Percentiles rank a stretch among this genome's conserved stretches.
Evolutionary conservation across 1,140 invertebrate genomes (phyloP).

Genomic region (Xylocopa sonorina): DNA sequence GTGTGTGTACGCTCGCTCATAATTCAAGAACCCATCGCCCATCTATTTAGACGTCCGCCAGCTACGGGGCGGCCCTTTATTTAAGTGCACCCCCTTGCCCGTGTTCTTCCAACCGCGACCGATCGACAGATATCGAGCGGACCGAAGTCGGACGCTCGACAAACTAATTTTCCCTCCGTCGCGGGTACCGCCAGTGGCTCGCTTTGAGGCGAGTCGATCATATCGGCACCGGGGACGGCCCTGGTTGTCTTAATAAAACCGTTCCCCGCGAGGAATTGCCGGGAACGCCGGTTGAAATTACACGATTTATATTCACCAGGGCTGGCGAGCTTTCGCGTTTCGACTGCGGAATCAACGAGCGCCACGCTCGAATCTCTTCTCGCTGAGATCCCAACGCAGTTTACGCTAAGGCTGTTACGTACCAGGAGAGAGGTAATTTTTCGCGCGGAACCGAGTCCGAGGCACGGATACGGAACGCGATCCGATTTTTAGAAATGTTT

Average conservation of each 20-base stretch:
- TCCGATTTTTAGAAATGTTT: too few species aligned
- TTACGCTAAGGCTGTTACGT: too few species aligned
- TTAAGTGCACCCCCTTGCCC: conserved; percentile 64
- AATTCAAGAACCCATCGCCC: conserved; percentile 76
- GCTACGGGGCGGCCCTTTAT: conserved; percentile 70
- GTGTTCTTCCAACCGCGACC: conserved; percentile 75
- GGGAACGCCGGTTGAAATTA: not conserved
- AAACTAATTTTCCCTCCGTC: conserved; percentile 34
- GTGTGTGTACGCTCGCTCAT: conserved; percentile 68
- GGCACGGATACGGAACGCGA: too few species aligned
- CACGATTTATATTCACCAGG: conserved; percentile 13
- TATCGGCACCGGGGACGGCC: not conserved
- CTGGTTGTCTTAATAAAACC: conserved; percentile 17
- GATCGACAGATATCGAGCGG: conserved; percentile 67
- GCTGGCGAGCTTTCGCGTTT: not conserved
- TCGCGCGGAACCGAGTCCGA: too few species aligned
- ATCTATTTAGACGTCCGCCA: conserved; percentile 77
- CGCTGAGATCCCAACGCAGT: too few species aligned
- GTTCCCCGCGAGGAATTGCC: not conserved
- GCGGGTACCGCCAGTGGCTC: not conserved
- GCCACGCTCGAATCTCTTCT: too few species aligned
- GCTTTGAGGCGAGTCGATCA: not conserved
- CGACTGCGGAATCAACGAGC: too few species aligned
- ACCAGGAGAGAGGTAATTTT: too few species aligned
- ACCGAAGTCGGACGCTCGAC: conserved; percentile 36